phyloP scores from a whole-genome alignment of 1,140 invertebrate genomes.

The Xylocopa sonorina region DNA sequence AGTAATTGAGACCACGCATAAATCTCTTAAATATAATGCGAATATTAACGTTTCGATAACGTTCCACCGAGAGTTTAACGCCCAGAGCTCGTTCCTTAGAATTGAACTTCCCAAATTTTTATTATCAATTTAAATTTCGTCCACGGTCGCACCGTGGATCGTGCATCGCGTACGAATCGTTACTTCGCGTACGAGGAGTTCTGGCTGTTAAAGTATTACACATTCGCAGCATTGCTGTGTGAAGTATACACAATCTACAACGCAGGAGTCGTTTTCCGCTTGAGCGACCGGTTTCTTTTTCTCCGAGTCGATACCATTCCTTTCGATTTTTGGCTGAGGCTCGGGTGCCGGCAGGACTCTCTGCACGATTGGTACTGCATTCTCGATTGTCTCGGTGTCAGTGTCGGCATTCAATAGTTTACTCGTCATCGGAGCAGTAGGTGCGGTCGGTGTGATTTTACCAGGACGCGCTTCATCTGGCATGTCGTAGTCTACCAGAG shows the following conservation, averaged over 20 bases:
- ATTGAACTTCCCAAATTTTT: not conserved
- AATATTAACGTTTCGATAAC: not conserved
- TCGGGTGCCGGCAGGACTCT: constrained; percentile 70
- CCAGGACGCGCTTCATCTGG: constrained; percentile 70
- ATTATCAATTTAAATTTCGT: not conserved
- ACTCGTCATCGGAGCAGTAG: constrained; percentile 43
- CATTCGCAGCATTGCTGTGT: constrained; percentile 80
- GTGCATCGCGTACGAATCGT: not conserved
- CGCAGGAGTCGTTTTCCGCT: constrained; percentile 74
- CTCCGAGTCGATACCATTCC: constrained; percentile 70
- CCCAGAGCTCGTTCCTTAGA: not conserved
- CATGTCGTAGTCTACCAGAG: constrained; percentile 69
- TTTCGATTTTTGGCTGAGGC: constrained; percentile 71
- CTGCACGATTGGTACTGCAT: constrained; percentile 67
- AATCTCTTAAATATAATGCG: not conserved
- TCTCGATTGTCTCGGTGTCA: constrained; percentile 70
- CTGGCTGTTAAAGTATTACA: constrained; percentile 73
- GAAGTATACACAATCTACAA: constrained; percentile 78
- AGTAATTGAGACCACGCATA: not conserved
- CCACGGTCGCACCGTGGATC: not conserved
- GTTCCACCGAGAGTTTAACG: not conserved
- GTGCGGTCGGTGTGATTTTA: constrained; percentile 70
- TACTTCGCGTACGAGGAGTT: not conserved
- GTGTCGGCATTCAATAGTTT: constrained; percentile 45
- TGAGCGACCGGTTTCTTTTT: constrained; percentile 58